Conservation (phyloP, 1,140 invertebrate species). For the Chrysopa pallens region DNA sequence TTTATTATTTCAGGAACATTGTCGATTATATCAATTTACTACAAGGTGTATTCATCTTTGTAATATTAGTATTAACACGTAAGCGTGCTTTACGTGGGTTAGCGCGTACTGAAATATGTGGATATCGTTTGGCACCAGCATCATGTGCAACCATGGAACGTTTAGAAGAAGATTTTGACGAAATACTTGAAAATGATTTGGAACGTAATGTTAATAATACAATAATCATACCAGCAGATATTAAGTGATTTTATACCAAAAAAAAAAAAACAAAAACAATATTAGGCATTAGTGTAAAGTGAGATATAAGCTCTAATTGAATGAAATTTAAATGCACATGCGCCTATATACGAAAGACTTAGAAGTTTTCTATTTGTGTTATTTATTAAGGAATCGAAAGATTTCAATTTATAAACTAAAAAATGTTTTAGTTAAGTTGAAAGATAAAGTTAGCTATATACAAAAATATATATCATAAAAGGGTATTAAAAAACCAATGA, state of each 20-base stretch:
- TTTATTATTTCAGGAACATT: constrained; percentile 30
- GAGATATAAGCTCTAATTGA: no score
- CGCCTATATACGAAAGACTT: no score
- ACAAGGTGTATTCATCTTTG: constrained; percentile 46
- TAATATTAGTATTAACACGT: constrained; percentile 36
- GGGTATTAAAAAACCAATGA: no score
- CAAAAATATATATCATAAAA: no score
- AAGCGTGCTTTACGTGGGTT: constrained; percentile 36
- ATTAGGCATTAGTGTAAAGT: no score
- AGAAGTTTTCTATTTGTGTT: no score
- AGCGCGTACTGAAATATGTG: constrained; percentile 20
- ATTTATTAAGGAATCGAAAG: no score
- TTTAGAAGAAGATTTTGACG: constrained; percentile 32
- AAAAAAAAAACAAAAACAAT: no score
- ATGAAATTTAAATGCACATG: no score
- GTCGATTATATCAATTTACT: constrained; percentile 41
- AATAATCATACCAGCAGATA: neutral
- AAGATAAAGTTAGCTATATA: no score
- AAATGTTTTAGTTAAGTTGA: no score
- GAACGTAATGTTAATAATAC: constrained; percentile 15
- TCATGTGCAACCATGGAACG: constrained; percentile 15
- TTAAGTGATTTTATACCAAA: neutral
- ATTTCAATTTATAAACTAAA: no score
- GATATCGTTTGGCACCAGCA: constrained; percentile 10
- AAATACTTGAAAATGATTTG: constrained; percentile 12